Base-by-base conservation (phyloP, 2,113 vertebrate genomes). In the Cheilinus undulatus region DNA sequence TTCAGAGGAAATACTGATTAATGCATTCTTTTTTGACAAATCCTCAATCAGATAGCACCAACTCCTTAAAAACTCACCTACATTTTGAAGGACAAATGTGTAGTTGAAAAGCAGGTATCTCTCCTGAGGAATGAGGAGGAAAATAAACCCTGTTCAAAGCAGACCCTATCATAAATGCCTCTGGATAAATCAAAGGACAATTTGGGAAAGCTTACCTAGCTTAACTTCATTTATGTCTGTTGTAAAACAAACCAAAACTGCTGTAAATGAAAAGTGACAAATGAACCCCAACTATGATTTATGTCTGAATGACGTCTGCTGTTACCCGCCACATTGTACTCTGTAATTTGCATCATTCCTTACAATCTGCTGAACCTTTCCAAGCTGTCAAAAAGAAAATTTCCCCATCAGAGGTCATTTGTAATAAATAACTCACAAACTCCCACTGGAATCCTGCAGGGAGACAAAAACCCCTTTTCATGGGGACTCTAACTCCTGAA, bases 391-490 rank as follows among this genome's bases (percentile, higher is more conserved):
- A 30, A 42, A 28, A 50, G 22, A 26, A 22, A 23, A 38, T 61
- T 67, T 48, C 51, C 60, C 42, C 42, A 45, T 38, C 48, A 49
- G 70, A 79, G 14, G 80, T 80, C 72, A 60, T 57, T 14, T 54
- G 78, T 72, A 75, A 72, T 26, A 57, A 40, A 45, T 78, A 61
- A 73, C 68, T 76, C 69, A 48, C 24, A 50, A 40, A 75, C 76
- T 73, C 69, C 66, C 61, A 46, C 71, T 22, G 73, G 49, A 74
- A 80, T 78, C 62, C 69, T 52, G 50, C 48, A 23, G 3, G n/a
- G 7, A 72, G 24, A 82, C 76, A 88, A 82, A 45, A 7, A 1
- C 2, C 42, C 74, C 80, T 69, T 77, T 84, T 90, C 76, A 86
- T 56, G 20, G 46, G 43, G 17, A 42, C 9, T 36, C 34, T 36